Evolutionary conservation across 2,888 invertebrate genomes (phyloP).

Genomic region (Eupithecia tripunctaria): DNA sequence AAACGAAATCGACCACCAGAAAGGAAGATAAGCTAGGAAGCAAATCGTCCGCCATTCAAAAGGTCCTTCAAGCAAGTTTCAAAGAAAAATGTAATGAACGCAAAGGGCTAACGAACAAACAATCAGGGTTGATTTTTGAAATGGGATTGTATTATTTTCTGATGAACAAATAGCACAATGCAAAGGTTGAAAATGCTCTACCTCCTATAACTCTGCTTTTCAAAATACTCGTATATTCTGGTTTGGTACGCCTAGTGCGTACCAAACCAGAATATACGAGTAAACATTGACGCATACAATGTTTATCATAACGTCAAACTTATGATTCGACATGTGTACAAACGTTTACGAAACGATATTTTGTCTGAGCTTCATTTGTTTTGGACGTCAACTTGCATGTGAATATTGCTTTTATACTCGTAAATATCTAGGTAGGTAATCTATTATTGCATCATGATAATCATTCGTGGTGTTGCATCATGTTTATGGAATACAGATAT

Average conservation of each 20-base stretch:
- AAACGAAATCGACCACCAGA: too few relatives aligned
- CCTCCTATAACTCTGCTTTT: too few relatives aligned
- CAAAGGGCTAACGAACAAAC: too few relatives aligned
- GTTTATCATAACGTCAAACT: conserved; percentile 28
- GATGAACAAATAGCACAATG: too few relatives aligned
- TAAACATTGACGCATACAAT: conserved; percentile 26
- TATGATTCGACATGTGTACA: conserved; percentile 33
- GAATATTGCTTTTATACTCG: conserved; percentile 11
- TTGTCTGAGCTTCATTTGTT: conserved; percentile 17
- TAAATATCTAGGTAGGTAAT: neutral
- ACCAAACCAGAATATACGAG: too few relatives aligned
- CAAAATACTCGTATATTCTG: neutral
- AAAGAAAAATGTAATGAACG: too few relatives aligned
- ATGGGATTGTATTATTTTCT: too few relatives aligned
- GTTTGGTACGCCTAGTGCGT: conserved; percentile 7
- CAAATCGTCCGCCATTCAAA: too few relatives aligned
- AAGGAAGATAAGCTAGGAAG: too few relatives aligned
- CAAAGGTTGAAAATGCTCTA: neutral
- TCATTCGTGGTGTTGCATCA: neutral
- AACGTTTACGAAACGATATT: conserved; percentile 28
- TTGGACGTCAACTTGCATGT: conserved; percentile 20
- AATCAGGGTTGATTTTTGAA: too few relatives aligned
- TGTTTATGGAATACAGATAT: neutral
- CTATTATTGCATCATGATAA: neutral
- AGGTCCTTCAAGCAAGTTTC: too few relatives aligned